Evolutionary conservation across 2,888 invertebrate species (phyloP).

Genomic region (Drosophila lutescens): DNA sequence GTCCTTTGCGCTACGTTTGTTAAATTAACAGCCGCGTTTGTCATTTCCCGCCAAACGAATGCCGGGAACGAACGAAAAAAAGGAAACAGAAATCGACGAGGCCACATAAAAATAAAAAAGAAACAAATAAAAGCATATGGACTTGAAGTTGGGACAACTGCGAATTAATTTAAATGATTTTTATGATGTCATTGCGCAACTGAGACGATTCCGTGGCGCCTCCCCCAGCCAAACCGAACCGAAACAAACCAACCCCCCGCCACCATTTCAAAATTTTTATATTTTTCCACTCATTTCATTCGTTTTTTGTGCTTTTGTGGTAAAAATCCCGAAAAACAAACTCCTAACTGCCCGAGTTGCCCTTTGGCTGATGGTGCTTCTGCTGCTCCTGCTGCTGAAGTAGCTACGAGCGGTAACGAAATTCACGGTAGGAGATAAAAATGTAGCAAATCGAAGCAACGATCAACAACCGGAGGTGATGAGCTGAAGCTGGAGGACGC

Average conservation of each 20-base stretch:
- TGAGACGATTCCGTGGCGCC: slow-evolving; percentile 54
- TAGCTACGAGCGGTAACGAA: slow-evolving; percentile 79
- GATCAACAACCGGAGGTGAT: slow-evolving; percentile 77
- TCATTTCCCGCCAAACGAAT: slow-evolving; percentile 49
- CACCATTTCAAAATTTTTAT: background rate
- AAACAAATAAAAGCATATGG: slow-evolving; percentile 78
- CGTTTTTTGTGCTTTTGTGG: background rate
- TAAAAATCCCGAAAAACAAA: slow-evolving; percentile 32
- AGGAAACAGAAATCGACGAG: slow-evolving; percentile 41
- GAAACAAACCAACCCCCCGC: too few species aligned
- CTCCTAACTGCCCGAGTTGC: slow-evolving; percentile 46
- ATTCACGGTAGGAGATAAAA: slow-evolving; percentile 81
- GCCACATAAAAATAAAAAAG: slow-evolving; percentile 43
- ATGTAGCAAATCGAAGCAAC: slow-evolving; percentile 76
- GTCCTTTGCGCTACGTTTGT: slow-evolving; percentile 65
- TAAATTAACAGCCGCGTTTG: slow-evolving; percentile 78
- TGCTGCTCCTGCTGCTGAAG: slow-evolving; percentile 51
- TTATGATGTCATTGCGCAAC: slow-evolving; percentile 79
- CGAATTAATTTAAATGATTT: slow-evolving; percentile 80
- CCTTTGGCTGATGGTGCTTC: slow-evolving; percentile 53
- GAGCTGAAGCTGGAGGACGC: slow-evolving; percentile 33
- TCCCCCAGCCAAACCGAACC: slow-evolving; percentile 1
- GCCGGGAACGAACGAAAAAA: slow-evolving; percentile 25
- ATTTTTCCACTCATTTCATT: background rate
- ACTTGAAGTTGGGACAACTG: slow-evolving; percentile 55